Base-by-base conservation (phyloP, 92 coral and sea anemone species). In the Epizoanthus scotinus region DNA sequence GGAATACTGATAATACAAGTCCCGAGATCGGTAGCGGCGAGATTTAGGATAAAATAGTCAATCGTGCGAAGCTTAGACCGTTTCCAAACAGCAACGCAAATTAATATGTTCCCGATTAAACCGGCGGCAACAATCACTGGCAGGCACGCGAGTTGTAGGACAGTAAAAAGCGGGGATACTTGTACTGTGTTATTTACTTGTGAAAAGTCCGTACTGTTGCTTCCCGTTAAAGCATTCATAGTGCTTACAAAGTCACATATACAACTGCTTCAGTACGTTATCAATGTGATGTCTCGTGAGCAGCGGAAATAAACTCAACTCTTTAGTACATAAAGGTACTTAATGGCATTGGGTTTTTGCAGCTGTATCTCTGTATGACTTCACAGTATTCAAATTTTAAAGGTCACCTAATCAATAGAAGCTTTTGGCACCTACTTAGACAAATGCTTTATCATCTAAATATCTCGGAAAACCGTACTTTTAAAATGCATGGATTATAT, bases 71-170 rank as follows among this genome's bases (percentile, higher is more conserved):
- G 90, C n/a, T 89, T 86, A 3, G 90, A 77, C 26, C 97, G 83
- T 49, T 86, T 91, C 42, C 79, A 86, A 50, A 92, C 90, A 13
- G 94, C 97, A 15, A 90, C 78, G 29, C 97, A 90, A 1, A 92
- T 92, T 27, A 92, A 27, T 3, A 84, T 50, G 67, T 92, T 92
- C 19, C 97, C 97, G 26, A 90, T 85, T 38, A 92, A 72, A 1
- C 97, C 97, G 31, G 90, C 82, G 47, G 90, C 88, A 20, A 89
- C 83, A 52, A 92, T 92, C 17, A 92, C 26, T 9, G 97, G 91
- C 29, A 90, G 90, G 24, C 94, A 92, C 88, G 88, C 65, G 13
- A 92, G 83, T 53, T 92, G 97, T 15, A 92, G 65, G 19, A 82
- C 78, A 22, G 71, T 83, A 19, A 78, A 40, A 21, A 60, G 21